These are phyloP conservation scores for Perodicticus potto DNA, from an alignment of 2,797 vertebrate genomes.

Conservation along the genomic window DNA sequence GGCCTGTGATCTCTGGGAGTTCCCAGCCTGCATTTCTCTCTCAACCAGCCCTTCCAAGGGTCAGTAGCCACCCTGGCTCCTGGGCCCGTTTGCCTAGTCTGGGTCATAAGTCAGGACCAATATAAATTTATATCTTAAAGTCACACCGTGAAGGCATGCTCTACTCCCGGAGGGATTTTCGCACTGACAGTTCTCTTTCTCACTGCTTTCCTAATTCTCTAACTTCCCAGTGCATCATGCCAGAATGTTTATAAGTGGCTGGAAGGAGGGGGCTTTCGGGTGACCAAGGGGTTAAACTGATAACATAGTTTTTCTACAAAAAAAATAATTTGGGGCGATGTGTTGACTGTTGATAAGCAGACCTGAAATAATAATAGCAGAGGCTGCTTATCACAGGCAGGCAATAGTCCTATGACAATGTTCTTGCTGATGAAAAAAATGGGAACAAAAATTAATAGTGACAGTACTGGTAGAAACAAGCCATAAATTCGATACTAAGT, in stretches of 20 bases:
- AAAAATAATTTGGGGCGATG: constrained; percentile 86
- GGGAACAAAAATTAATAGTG: constrained; percentile 89
- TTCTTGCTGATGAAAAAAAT: constrained; percentile 88
- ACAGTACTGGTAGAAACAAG: constrained; percentile 89
- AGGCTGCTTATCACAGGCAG: constrained; percentile 86
- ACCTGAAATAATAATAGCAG: constrained; percentile 86
- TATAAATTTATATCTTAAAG: constrained; percentile 96
- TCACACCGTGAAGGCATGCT: constrained; percentile 92
- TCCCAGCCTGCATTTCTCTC: constrained; percentile 92
- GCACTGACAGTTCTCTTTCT: constrained; percentile 66
- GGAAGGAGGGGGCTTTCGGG: constrained; percentile 56
- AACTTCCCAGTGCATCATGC: constrained; percentile 53
- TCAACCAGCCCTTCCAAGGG: constrained; percentile 91
- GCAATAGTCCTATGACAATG: constrained; percentile 89
- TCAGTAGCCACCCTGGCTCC: constrained; percentile 92
- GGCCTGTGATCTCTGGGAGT: constrained; percentile 92
- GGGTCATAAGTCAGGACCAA: constrained; percentile 93
- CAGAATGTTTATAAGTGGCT: constrained; percentile 54
- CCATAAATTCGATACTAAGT: constrained; percentile 89
- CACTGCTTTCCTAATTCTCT: constrained; percentile 75
- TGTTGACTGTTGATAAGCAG: constrained; percentile 87
- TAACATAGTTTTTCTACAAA: constrained; percentile 49
- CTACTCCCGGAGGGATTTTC: constrained; percentile 87
- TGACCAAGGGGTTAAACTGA: constrained; percentile 81
- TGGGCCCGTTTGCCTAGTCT: constrained; percentile 90